Evolutionary conservation across 2,113 vertebrate genomes (phyloP).

Genomic region (Indicator maculatus): DNA sequence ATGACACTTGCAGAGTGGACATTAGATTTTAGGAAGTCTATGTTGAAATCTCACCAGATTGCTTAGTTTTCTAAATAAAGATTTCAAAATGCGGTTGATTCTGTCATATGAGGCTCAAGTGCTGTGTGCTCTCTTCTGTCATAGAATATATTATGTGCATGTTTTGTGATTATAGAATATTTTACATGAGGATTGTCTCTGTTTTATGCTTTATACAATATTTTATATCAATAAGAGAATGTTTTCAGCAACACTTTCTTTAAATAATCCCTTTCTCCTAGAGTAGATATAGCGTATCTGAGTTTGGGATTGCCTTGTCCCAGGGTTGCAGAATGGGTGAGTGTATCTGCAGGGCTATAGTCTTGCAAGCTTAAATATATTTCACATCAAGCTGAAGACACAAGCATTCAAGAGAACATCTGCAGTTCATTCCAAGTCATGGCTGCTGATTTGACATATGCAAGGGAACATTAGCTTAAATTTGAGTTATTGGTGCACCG

Average conservation of each 20-base stretch:
- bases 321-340: background rate
- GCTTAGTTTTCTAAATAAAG: background rate
- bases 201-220: background rate
- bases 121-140: background rate
- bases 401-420: background rate
- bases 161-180: background rate
- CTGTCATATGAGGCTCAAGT: background rate
- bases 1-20: background rate
- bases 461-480: background rate
- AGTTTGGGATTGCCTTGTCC: background rate
- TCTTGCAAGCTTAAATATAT: background rate
- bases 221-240: background rate
- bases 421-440: background rate
- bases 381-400: background rate
- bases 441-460: background rate
- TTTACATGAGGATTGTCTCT: background rate
- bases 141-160: background rate
- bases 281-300: background rate
- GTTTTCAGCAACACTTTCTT: background rate
- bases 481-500: rapidly evolving
- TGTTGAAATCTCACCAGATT: background rate
- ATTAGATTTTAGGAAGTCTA: background rate
- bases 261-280: background rate
- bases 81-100: background rate
- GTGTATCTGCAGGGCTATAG: background rate